A percentile compares a stretch with the other conserved stretches of the same genome.
phyloP scores from a whole-genome alignment of 2,888 invertebrate genomes.

The Acleris cristana region DNA sequence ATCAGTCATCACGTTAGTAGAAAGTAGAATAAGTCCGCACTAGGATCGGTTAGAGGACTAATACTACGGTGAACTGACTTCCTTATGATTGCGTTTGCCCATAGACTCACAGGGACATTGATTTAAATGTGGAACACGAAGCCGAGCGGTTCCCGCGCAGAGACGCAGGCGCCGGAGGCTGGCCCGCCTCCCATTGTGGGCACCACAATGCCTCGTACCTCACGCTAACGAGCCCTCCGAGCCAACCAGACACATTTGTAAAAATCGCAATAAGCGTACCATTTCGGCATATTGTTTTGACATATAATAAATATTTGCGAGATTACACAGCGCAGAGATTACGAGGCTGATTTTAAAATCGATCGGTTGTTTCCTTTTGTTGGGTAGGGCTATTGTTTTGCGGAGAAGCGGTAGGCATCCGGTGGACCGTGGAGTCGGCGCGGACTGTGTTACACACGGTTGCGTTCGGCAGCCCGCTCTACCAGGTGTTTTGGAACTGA shows the following conservation, averaged over 20 bases:
- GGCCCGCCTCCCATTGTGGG: slow-evolving; percentile 77
- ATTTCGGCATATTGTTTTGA: slow-evolving; percentile 84
- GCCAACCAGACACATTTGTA: slow-evolving; percentile 81
- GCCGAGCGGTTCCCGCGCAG: slow-evolving; percentile 57
- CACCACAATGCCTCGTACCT: slow-evolving; percentile 79
- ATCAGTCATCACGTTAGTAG: too few relatives aligned
- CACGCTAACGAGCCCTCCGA: slow-evolving; percentile 81
- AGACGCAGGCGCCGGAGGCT: slow-evolving; percentile 62
- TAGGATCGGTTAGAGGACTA: too few relatives aligned
- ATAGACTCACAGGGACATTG: slow-evolving; percentile 61
- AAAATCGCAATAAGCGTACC: slow-evolving; percentile 81
- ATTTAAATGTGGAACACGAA: slow-evolving; percentile 65
- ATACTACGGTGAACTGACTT: slow-evolving; percentile 8
- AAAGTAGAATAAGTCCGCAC: too few relatives aligned
- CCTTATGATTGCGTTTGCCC: slow-evolving; percentile 10
- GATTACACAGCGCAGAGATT: slow-evolving; percentile 75
- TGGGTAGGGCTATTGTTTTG: slow-evolving; percentile 62
- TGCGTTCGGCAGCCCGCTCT: slow-evolving; percentile 65
- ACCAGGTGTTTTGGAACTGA: slow-evolving; percentile 43
- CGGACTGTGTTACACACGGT: slow-evolving; percentile 77
- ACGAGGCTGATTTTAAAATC: slow-evolving; percentile 69
- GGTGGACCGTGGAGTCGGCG: slow-evolving; percentile 49
- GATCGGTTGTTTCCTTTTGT: slow-evolving; percentile 65
- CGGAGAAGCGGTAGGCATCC: slow-evolving; percentile 52
- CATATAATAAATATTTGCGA: slow-evolving; percentile 83